These are phyloP conservation scores for Acrocephalus scirpaceus DNA, from an alignment of 2,797 vertebrate genomes.

Conservation along the genomic window DNA sequence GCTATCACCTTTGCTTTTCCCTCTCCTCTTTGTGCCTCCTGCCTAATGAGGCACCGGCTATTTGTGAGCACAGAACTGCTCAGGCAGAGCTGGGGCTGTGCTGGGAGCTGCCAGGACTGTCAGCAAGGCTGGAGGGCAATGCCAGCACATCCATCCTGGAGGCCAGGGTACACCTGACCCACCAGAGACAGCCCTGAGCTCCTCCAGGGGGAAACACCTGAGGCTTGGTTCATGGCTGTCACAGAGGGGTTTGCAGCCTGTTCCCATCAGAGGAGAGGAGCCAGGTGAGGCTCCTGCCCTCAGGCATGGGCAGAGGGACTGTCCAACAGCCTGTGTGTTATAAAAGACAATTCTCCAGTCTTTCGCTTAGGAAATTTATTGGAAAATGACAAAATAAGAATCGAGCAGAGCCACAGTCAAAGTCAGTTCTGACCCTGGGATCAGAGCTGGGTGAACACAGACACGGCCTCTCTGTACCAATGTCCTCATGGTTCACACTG, in stretches of 20 bases:
- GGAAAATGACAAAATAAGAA: too few relatives aligned
- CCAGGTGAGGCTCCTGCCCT: neutral
- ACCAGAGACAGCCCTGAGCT: neutral
- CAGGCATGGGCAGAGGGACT: fast-evolving
- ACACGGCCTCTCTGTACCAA: too few relatives aligned
- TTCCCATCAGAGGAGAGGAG: neutral
- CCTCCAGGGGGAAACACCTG: neutral
- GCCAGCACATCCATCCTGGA: neutral
- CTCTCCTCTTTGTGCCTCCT: neutral
- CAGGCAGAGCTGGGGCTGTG: neutral
- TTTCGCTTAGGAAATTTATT: too few relatives aligned
- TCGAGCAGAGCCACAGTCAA: too few relatives aligned
- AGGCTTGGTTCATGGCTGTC: neutral
- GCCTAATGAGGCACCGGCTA: neutral
- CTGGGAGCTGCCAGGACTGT: neutral
- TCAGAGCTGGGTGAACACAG: too few relatives aligned
- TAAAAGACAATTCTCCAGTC: too few relatives aligned
- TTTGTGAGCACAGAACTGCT: neutral
- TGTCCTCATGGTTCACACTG: too few relatives aligned
- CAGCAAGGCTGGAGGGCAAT: neutral
- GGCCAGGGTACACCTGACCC: neutral
- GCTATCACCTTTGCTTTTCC: neutral
- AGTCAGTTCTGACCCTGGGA: too few relatives aligned
- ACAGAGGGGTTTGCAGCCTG: neutral
- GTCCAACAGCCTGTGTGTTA: neutral